These are phyloP conservation scores for Odontamblyopus rebecca DNA, from an alignment of 2,797 vertebrate genomes.

Conservation along the genomic window DNA sequence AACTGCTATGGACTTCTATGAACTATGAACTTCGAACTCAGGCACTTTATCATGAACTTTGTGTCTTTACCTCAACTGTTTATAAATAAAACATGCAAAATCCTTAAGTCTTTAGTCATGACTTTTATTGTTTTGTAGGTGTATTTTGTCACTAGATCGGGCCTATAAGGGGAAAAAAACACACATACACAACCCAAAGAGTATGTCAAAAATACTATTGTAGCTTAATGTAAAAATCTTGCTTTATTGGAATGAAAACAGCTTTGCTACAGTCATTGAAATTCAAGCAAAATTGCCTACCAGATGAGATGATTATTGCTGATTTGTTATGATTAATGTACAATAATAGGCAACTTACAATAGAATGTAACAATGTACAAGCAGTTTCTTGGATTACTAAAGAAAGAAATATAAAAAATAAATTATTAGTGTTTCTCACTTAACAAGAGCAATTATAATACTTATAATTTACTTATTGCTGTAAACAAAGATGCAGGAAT, in stretches of 20 bases:
- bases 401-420: conserved; percentile 57
- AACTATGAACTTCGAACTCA: conserved; percentile 23
- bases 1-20: not conserved
- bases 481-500: conserved; percentile 61
- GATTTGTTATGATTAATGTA: conserved; percentile 34
- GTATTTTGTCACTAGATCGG: not conserved
- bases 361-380: conserved; percentile 16
- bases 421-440: conserved; percentile 69
- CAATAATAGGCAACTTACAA: conserved; percentile 17
- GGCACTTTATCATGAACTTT: conserved; percentile 67
- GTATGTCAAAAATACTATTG: not conserved
- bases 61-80: conserved; percentile 62
- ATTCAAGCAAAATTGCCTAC: conserved; percentile 55
- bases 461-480: conserved; percentile 25
- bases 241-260: conserved; percentile 59
- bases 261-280: conserved; percentile 53
- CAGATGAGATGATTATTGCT: conserved; percentile 74
- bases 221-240: conserved; percentile 14
- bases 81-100: conserved; percentile 32
- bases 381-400: not conserved
- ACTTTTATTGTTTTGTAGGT: conserved; percentile 14
- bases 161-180: too few species aligned
- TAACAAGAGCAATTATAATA: conserved; percentile 50
- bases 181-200: too few species aligned
- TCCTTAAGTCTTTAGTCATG: not conserved